Percentiles rank a stretch among this genome's conserved stretches.
Conservation (phyloP, 2,888 invertebrate species). For the Steromphala cineraria region DNA sequence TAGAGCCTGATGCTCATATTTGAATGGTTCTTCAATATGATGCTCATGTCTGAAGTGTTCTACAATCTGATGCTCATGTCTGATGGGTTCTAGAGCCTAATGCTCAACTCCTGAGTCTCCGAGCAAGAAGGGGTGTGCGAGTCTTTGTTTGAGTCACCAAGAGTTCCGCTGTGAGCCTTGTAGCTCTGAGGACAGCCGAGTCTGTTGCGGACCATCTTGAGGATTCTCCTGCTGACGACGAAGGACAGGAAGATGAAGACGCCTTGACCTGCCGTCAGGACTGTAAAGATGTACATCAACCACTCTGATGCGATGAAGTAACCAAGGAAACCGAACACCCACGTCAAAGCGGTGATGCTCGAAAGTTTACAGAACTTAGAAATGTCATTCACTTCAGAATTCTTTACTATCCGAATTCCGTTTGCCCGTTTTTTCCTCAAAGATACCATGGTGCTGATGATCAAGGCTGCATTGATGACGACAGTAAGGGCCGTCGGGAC, state of each 20-base stretch:
- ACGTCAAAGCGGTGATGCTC: neutral
- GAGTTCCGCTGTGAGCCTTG: too few relatives aligned
- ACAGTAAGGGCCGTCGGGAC: neutral
- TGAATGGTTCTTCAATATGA: too few relatives aligned
- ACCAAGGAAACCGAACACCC: constrained; percentile 4
- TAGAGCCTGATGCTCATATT: too few relatives aligned
- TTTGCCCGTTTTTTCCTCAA: neutral
- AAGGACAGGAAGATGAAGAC: constrained; percentile 3
- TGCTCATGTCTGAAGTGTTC: too few relatives aligned
- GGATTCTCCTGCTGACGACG: neutral
- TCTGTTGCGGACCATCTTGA: neutral
- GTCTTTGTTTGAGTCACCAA: too few relatives aligned
- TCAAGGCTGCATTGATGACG: neutral
- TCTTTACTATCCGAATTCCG: neutral
- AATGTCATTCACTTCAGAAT: neutral
- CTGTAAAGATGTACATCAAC: neutral
- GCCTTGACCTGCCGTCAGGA: neutral
- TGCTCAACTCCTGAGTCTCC: too few relatives aligned
- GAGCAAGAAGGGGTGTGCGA: too few relatives aligned
- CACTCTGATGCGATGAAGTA: neutral
- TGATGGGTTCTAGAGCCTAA: too few relatives aligned
- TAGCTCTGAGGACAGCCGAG: neutral
- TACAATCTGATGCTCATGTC: too few relatives aligned
- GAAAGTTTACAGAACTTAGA: neutral
- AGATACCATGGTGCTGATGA: neutral